Conservation (phyloP, 2,797 vertebrate species). For the Podarcis siculus region DNA sequence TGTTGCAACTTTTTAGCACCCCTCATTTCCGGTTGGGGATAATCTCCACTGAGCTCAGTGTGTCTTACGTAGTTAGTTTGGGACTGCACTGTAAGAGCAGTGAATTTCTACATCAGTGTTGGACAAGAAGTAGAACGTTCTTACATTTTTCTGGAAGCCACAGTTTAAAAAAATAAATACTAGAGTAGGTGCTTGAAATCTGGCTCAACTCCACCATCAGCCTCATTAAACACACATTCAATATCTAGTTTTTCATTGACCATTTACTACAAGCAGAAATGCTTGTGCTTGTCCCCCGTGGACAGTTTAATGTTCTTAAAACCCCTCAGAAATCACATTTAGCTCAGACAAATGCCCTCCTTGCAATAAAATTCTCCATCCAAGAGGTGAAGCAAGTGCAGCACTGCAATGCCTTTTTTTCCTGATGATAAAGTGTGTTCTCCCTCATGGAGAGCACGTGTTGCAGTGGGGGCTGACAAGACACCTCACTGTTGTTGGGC, state of each 20-base stretch:
- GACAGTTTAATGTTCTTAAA: background rate
- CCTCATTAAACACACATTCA: constrained; percentile 11
- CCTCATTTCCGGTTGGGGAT: too few relatives aligned
- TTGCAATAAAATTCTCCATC: constrained; percentile 24
- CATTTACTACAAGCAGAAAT: constrained; percentile 1
- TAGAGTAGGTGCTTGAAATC: background rate
- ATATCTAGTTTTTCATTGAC: background rate
- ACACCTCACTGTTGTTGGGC: too few relatives aligned
- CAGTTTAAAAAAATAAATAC: background rate
- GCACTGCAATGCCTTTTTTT: background rate
- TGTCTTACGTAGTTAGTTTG: background rate
- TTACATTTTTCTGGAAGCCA: background rate
- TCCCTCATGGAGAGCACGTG: too few relatives aligned
- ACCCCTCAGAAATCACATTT: constrained; percentile 30
- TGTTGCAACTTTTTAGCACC: too few relatives aligned
- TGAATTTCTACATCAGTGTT: background rate
- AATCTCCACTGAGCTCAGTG: background rate
- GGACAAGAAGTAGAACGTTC: background rate
- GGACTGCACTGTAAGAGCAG: background rate
- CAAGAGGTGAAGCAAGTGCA: constrained; percentile 10
- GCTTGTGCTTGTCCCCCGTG: background rate
- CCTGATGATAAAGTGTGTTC: constrained; percentile 30
- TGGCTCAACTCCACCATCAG: background rate
- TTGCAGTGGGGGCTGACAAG: too few relatives aligned
- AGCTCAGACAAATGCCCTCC: constrained; percentile 3